phyloP scores from a whole-genome alignment of 2,888 invertebrate genomes.

The Sthenelais limicola region DNA sequence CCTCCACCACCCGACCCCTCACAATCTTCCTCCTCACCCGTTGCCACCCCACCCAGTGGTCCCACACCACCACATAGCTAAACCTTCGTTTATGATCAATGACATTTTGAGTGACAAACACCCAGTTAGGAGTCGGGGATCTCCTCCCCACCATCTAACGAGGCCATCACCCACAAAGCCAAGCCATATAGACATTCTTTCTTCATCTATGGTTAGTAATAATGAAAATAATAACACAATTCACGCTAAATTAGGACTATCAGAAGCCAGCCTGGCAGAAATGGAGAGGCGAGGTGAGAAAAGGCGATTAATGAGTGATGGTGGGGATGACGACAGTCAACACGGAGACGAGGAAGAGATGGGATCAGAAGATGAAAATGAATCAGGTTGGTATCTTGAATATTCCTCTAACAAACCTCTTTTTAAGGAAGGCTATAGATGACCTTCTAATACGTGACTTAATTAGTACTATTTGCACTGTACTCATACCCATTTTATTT shows the following conservation, averaged over 20 bases:
- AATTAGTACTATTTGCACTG: no score
- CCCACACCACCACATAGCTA: slow-evolving; percentile 1
- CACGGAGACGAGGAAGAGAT: background rate
- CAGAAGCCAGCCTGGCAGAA: no score
- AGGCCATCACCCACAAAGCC: background rate
- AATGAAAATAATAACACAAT: slow-evolving; percentile 14
- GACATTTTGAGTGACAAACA: slow-evolving; percentile 41
- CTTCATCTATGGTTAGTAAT: background rate
- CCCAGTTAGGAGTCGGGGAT: slow-evolving; percentile 25
- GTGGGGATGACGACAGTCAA: slow-evolving; percentile 17
- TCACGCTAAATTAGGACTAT: no score
- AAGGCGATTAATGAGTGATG: slow-evolving; percentile 5
- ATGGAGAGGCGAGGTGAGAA: slow-evolving; percentile 19
- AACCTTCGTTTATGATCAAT: slow-evolving; percentile 43
- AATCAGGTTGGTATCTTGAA: slow-evolving; percentile 11
- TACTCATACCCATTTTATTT: no score
- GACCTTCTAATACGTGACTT: no score
- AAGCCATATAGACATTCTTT: slow-evolving; percentile 11
- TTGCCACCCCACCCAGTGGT: background rate
- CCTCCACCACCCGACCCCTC: slow-evolving; percentile 18
- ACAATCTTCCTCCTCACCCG: background rate
- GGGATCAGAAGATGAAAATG: slow-evolving; percentile 19
- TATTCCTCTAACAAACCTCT: no score
- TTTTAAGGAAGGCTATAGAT: no score
- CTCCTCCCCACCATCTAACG: slow-evolving; percentile 1